Evolutionary conservation across 2,888 invertebrate species (phyloP), one percentile per base, ranked within the genome.

Genomic region (Brachypterus glaber): DNA sequence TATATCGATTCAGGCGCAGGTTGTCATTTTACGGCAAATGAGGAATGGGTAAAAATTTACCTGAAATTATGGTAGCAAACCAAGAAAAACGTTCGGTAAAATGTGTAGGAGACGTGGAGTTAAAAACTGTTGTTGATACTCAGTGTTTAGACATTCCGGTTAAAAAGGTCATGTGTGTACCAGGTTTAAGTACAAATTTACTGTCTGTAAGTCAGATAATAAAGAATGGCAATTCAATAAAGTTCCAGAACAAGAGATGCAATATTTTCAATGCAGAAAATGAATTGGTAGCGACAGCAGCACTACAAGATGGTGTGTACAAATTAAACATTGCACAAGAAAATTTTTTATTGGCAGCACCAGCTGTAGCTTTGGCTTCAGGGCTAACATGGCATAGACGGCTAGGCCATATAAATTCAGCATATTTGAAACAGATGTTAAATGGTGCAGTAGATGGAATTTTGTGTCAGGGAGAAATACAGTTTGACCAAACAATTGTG

Each of bases 1-100:
- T 57, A 53, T 17, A 26, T 55, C 2, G 52, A 57, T 33, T 49
- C 49, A 1, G 54, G 54, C 3, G 51, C 50, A 8, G 53, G 51
- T 33, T 34, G 35, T 37, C 53, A 57, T 43, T 41, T 55, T 21
- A 46, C 45, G 4, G 15, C 41, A 11, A 41, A 40, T 5, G 35
- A 41, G 27, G 41, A 44, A 14, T 35, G 33, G 32, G 11, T 38
- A 5, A 46, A 40, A 35, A 33, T 15, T 34, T 29, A 18, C 13
- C 15, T 24, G 45, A 48, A 24, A 45, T 48, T 37, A 41, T 44
- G 9, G 41, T 48, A 25, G 43, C 45, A 13, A 26, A 44, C 30
- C 26, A 27, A 5, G 12, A 11, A 9, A 27, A 5, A 27, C 8
- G 8, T 9, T 5, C 12, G 40, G 30, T 50, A 9, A 16, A 39